These are phyloP conservation scores for Rutpela maculata DNA, from an alignment of 2,888 invertebrate genomes.

Conservation along the genomic window DNA sequence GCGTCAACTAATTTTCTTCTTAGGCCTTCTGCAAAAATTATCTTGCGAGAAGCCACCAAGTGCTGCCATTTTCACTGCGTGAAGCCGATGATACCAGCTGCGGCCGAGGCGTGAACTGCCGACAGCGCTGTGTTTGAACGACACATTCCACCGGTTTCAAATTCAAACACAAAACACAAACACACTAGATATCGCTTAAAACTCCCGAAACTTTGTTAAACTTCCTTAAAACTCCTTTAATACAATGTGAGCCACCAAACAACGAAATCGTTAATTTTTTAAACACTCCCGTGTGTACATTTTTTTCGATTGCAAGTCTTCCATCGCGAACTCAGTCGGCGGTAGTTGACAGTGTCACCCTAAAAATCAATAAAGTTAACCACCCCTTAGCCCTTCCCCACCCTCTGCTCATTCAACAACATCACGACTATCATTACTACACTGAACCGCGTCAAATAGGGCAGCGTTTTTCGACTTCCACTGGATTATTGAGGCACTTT, in stretches of 20 bases:
- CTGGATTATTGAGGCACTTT: constrained; percentile 39
- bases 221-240: constrained; percentile 42
- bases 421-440: constrained; percentile 70
- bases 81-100: constrained; percentile 70
- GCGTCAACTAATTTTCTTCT: constrained; percentile 78
- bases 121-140: constrained; percentile 66
- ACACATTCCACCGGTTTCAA: constrained; percentile 73
- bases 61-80: constrained; percentile 76
- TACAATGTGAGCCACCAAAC: constrained; percentile 40
- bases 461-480: constrained; percentile 52
- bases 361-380: constrained; percentile 80
- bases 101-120: constrained; percentile 69
- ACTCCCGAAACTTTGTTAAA: constrained; percentile 56
- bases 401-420: constrained; percentile 72
- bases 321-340: constrained; percentile 76
- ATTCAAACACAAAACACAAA: constrained; percentile 69
- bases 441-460: constrained; percentile 66
- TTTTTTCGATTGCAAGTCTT: constrained; percentile 75
- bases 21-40: constrained; percentile 75
- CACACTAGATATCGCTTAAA: constrained; percentile 56
- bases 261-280: constrained; percentile 60
- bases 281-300: constrained; percentile 68
- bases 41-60: constrained; percentile 73
- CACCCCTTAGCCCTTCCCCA: constrained; percentile 75
- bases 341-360: constrained; percentile 81